These are phyloP conservation scores for Napeogenes sylphis DNA, from an alignment of 2,888 invertebrate species.

Conservation along the genomic window DNA sequence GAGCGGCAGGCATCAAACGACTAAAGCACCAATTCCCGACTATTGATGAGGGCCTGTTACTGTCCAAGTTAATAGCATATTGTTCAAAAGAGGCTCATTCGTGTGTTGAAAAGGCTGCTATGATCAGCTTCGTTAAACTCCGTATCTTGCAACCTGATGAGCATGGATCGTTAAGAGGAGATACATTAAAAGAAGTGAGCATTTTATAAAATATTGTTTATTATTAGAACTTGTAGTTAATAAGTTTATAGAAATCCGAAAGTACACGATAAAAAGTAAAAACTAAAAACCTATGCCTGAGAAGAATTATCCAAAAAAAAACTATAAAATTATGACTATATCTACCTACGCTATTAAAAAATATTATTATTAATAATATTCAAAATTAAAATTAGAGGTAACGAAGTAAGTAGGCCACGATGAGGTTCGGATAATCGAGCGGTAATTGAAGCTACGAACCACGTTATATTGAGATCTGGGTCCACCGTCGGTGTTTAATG, in stretches of 20 bases:
- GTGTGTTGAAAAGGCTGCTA: constrained; percentile 94
- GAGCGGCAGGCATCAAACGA: constrained; percentile 91
- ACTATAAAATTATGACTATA: not conserved
- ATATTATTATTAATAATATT: constrained; percentile 17
- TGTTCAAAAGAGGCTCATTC: constrained; percentile 95
- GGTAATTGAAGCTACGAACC: constrained; percentile 58
- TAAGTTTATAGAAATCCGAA: not conserved
- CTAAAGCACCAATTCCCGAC: constrained; percentile 91
- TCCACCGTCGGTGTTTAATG: constrained; percentile 59
- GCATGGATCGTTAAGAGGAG: constrained; percentile 87
- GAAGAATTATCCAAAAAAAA: not conserved
- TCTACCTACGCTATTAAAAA: not conserved
- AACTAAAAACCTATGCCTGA: no score
- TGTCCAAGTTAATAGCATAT: constrained; percentile 95
- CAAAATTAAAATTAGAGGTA: constrained; percentile 38
- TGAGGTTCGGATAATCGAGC: constrained; percentile 56
- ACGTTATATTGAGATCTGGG: constrained; percentile 37
- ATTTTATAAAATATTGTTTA: not conserved
- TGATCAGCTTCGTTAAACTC: constrained; percentile 94
- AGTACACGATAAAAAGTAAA: not conserved
- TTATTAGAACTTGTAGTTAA: not conserved
- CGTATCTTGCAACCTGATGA: constrained; percentile 93
- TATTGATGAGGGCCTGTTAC: constrained; percentile 91
- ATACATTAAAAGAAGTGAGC: constrained; percentile 85
- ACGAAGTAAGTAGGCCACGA: constrained; percentile 37